Percentiles rank a stretch among this genome's conserved stretches.
These are phyloP conservation scores for Tyrophagus putrescentiae DNA, from an alignment of 1,140 invertebrate species.

Conservation along the genomic window DNA sequence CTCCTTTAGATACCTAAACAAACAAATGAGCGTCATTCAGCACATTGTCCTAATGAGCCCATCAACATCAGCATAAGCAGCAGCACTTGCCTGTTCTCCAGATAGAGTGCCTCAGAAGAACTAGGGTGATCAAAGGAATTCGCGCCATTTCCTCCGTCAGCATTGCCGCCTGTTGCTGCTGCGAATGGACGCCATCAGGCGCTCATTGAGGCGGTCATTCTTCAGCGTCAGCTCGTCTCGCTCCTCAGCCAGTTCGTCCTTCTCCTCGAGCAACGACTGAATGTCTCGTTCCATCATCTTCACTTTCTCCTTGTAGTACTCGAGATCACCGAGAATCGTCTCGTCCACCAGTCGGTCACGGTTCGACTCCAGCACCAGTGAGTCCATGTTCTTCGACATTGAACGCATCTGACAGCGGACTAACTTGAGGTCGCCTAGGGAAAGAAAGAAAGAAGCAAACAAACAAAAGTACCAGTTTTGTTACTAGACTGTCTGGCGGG, in stretches of 20 bases:
- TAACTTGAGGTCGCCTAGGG: slow-evolving; percentile 18
- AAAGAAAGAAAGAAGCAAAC: not conserved
- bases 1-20: slow-evolving; percentile 51
- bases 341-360: not conserved
- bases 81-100: not conserved
- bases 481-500: no score
- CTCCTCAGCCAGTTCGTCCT: slow-evolving; percentile 63
- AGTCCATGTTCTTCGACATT: slow-evolving; percentile 18
- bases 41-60: not conserved
- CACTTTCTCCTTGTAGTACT: slow-evolving; percentile 18
- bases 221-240: slow-evolving; percentile 70
- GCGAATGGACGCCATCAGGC: slow-evolving; percentile 55
- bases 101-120: not conserved
- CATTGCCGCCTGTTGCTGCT: slow-evolving; percentile 52
- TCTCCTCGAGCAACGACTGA: slow-evolving; percentile 60
- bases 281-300: slow-evolving; percentile 53
- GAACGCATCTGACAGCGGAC: slow-evolving; percentile 16
- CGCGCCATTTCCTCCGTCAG: slow-evolving; percentile 61
- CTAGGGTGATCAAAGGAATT: slow-evolving; percentile 24
- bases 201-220: slow-evolving; percentile 62
- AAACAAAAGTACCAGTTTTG: not conserved
- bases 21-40: not conserved
- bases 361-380: not conserved
- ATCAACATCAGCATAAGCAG: not conserved
- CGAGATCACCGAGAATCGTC: slow-evolving; percentile 15